Evolutionary conservation across 1,140 invertebrate species (phyloP).

Genomic region (Drosophila ohnishii): DNA sequence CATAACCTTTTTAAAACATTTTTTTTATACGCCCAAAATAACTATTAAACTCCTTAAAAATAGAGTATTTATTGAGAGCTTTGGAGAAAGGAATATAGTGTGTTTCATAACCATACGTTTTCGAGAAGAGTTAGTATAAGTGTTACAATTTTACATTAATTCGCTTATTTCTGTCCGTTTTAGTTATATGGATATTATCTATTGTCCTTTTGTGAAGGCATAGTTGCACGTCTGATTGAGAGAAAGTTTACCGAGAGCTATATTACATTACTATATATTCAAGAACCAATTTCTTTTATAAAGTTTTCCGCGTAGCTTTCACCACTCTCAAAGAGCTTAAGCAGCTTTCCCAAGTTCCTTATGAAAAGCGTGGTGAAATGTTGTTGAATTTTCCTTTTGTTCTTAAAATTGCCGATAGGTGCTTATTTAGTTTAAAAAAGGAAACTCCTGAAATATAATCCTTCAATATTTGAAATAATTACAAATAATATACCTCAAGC

Average conservation of each 20-base stretch:
- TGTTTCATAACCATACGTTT: not conserved
- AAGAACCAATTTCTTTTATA: not conserved
- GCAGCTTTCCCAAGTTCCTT: not conserved
- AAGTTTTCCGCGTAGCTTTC: not conserved
- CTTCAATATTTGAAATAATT: too few relatives aligned
- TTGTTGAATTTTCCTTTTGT: not conserved
- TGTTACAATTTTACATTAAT: too few relatives aligned
- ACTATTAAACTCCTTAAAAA: not conserved
- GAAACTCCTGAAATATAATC: rapidly evolving
- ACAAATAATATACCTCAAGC: too few relatives aligned
- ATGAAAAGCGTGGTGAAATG: not conserved
- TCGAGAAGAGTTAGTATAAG: too few relatives aligned
- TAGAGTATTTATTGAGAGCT: not conserved
- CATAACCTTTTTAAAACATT: too few relatives aligned
- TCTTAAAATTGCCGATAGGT: not conserved
- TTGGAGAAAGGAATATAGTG: not conserved
- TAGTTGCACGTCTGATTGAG: not conserved
- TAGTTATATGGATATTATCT: not conserved
- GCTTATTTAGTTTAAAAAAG: not conserved
- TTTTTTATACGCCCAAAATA: not conserved
- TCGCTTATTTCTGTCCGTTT: not conserved
- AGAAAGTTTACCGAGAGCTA: not conserved
- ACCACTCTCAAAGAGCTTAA: not conserved
- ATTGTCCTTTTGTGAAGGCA: not conserved
- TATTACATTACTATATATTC: not conserved